These are phyloP conservation scores for Acleris emargana DNA, from an alignment of 2,888 invertebrate genomes.

Conservation along the genomic window DNA sequence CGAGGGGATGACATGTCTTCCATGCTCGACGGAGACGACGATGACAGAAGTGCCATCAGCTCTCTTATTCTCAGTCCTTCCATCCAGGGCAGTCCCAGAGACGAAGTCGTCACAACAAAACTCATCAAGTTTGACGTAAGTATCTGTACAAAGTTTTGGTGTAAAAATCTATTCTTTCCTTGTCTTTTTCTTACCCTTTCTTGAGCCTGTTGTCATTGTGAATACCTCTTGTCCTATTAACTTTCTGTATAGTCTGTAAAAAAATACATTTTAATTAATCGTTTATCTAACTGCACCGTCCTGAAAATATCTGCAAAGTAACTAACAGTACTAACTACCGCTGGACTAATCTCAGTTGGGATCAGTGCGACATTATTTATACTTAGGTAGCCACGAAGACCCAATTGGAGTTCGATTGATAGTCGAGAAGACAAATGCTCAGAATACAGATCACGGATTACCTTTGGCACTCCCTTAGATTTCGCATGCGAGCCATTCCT, in stretches of 20 bases:
- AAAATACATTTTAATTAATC: conserved; percentile 41
- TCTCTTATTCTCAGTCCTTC: conserved; percentile 75
- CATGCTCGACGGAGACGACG: conserved; percentile 89
- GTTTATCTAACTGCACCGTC: conserved; percentile 68
- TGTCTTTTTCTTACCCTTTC: conserved; percentile 39
- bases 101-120: conserved; percentile 74
- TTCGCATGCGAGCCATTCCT: conserved; percentile 46
- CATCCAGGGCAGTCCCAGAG: conserved; percentile 71
- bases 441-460: conserved; percentile 23
- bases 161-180: conserved; percentile 29
- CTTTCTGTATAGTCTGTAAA: conserved; percentile 38
- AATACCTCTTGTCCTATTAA: conserved; percentile 44
- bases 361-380: neutral
- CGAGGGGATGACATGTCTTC: conserved; percentile 85
- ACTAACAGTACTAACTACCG: conserved; percentile 68
- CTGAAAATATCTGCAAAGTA: conserved; percentile 57
- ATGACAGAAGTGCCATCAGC: conserved; percentile 86
- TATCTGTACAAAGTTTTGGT: conserved; percentile 39
- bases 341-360: conserved; percentile 51
- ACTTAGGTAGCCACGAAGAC: neutral
- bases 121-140: conserved; percentile 85
- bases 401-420: conserved; percentile 2
- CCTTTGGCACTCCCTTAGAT: conserved; percentile 37
- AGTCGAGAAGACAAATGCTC: neutral
- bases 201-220: conserved; percentile 50